Base-by-base conservation (phyloP, 2,797 vertebrate genomes). In the Sebastes nivosus region DNA sequence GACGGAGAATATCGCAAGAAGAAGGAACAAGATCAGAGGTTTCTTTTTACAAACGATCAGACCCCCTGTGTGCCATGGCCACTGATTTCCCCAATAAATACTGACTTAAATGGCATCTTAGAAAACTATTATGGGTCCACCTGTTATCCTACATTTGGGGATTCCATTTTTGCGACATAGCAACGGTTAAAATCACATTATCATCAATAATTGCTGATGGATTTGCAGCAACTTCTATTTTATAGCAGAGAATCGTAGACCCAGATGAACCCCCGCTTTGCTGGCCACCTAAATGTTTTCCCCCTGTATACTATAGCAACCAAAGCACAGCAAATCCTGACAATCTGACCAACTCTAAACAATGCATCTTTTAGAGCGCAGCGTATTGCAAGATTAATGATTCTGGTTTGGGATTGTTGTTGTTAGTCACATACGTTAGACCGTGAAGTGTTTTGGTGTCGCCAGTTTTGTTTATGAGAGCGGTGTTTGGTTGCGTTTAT, bases 81-180 rank as follows among this genome's bases (percentile, higher is more conserved):
- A 79, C 65, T 74, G 71, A 87, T 79, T 88, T 81, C n/a, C 50
- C 36, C 69, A 83, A 92, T 89, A 91, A 91, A 91, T 82, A 71
- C n/a, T 32, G 34, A 78, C 57, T 85, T 65, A 82, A 80, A 86
- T 80, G 52, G 58, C 68, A 73, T 83, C 73, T 81, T 82, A 50
- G 38, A 76, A 71, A 87, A 69, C 52, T 64, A 68, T 83, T 69
- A 79, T 20, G 34, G 58, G 20, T 82, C 79, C 52, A 78, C 72
- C 73, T 80, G 79, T 84, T 65, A 34, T 69, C 42, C 63, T 61
- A 2, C 36, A 74, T 84, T 86, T 79, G 59, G 50, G 27, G 67
- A 81, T 78, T 77, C 78, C 42, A 72, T 80, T 78, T 82, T 82
- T 34, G 20, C 8, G 9, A 65, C 77, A 67, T 64, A 87, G 34